These are phyloP conservation scores for Drosophila longiperda DNA, from an alignment of 2,888 invertebrate species.

Conservation along the genomic window DNA sequence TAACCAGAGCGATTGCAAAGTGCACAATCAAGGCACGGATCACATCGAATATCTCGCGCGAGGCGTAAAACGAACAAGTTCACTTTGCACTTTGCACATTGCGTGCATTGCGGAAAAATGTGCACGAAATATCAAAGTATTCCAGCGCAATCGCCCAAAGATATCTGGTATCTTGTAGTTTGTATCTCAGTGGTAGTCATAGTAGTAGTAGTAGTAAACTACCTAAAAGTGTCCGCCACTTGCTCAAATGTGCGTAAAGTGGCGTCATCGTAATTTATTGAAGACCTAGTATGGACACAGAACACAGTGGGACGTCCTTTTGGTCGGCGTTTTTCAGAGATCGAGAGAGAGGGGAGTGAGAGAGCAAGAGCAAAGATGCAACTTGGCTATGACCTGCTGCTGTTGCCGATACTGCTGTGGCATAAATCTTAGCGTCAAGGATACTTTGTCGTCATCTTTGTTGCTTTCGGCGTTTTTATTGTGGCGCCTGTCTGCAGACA, in stretches of 20 bases:
- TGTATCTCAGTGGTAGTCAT: slow-evolving; percentile 40
- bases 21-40: slow-evolving; percentile 29
- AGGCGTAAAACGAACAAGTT: slow-evolving; percentile 77
- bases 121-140: slow-evolving; percentile 60
- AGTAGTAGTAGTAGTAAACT: slow-evolving; percentile 32
- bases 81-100: slow-evolving; percentile 72
- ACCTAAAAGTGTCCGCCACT: slow-evolving; percentile 80
- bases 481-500: slow-evolving; percentile 78
- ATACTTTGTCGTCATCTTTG: slow-evolving; percentile 80
- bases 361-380: slow-evolving; percentile 21
- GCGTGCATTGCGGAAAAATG: slow-evolving; percentile 53
- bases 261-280: slow-evolving; percentile 81
- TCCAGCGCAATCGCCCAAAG: slow-evolving; percentile 64
- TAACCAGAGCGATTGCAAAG: slow-evolving; percentile 7
- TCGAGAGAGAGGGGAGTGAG: neutral
- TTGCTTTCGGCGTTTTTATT: slow-evolving; percentile 75
- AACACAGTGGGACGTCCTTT: slow-evolving; percentile 75
- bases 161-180: slow-evolving; percentile 66
- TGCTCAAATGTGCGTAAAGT: slow-evolving; percentile 81
- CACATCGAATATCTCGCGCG: slow-evolving; percentile 40
- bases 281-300: slow-evolving; percentile 73
- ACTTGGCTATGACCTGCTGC: slow-evolving; percentile 30
- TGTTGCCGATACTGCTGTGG: slow-evolving; percentile 42
- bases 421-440: slow-evolving; percentile 81
- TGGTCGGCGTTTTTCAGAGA: slow-evolving; percentile 57